Percentiles rank a stretch among this genome's conserved stretches.
Conservation (phyloP, 2,888 invertebrate genomes). For the Drosophila multiciliata region DNA sequence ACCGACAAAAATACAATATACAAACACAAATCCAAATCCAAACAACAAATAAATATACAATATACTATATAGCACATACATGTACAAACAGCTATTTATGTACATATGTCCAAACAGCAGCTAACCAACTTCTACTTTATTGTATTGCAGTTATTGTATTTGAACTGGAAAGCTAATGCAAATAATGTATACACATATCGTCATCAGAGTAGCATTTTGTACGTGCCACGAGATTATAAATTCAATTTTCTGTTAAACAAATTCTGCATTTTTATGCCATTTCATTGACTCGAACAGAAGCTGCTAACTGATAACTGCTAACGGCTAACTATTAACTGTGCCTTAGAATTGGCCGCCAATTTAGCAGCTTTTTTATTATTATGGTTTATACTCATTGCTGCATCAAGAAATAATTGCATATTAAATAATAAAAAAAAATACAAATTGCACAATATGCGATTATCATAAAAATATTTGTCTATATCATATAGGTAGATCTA, state of each 20-base stretch:
- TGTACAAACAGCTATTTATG: conserved; percentile 7
- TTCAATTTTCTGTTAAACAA: conserved; percentile 42
- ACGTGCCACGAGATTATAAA: conserved; percentile 47
- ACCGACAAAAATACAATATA: conserved; percentile 41
- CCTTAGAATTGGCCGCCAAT: background rate
- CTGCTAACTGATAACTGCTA: background rate
- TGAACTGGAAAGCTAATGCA: conserved; percentile 64
- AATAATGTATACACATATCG: conserved; percentile 50
- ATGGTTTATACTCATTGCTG: background rate
- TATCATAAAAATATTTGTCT: background rate
- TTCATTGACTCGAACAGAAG: conserved; percentile 34
- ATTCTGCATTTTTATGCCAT: conserved; percentile 43
- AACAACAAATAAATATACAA: conserved; percentile 42
- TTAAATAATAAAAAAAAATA: background rate
- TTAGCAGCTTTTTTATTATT: background rate
- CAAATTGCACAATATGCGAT: background rate
- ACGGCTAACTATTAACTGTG: background rate
- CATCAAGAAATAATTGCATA: background rate
- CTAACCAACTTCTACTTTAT: conserved; percentile 26
- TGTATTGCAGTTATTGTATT: conserved; percentile 56
- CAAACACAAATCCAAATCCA: conserved; percentile 23
- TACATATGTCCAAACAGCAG: conserved; percentile 3
- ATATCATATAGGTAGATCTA: background rate
- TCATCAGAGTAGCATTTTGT: conserved; percentile 4
- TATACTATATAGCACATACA: conserved; percentile 29